Percentiles rank a stretch among this genome's conserved stretches.
Evolutionary conservation across 2,888 invertebrate species (phyloP).

Genomic region (Melanostoma scalare): DNA sequence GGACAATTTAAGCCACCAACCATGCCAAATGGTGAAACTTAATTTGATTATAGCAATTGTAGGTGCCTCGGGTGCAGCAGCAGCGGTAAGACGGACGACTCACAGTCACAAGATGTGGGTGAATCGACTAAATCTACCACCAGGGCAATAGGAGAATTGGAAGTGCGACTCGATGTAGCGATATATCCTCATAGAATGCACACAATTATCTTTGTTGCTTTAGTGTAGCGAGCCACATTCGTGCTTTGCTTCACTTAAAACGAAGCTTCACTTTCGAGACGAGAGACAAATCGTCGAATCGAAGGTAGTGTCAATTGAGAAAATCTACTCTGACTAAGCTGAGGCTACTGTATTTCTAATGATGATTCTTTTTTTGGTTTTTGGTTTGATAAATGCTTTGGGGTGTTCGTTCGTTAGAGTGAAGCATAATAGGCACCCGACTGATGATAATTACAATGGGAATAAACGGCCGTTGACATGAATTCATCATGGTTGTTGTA

Average conservation of each 20-base stretch:
- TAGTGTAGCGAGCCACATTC: constrained; percentile 15
- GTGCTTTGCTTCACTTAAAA: constrained; percentile 1
- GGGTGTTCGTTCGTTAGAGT: constrained; percentile 24
- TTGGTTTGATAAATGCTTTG: constrained; percentile 42
- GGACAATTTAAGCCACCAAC: constrained; percentile 37
- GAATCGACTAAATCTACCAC: constrained; percentile 28
- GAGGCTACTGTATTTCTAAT: constrained; percentile 56
- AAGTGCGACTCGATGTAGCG: constrained; percentile 24
- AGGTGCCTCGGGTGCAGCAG: constrained; percentile 12
- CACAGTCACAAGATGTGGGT: constrained; percentile 41
- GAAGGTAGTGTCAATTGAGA: constrained; percentile 61
- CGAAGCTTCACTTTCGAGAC: constrained; percentile 7
- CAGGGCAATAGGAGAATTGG: constrained; percentile 43
- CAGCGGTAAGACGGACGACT: neutral
- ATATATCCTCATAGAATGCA: constrained; percentile 46
- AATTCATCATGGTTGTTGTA: constrained; percentile 57
- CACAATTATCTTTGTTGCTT: constrained; percentile 36
- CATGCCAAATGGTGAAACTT: constrained; percentile 65
- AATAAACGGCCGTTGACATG: constrained; percentile 71
- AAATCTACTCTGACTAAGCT: constrained; percentile 33
- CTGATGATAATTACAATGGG: constrained; percentile 66
- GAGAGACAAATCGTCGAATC: constrained; percentile 33
- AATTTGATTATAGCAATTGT: constrained; percentile 65
- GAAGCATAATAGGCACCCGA: constrained; percentile 20
- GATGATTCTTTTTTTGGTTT: constrained; percentile 1